Conservation (phyloP, 2,797 vertebrate species). For the Iguana delicatissima region DNA sequence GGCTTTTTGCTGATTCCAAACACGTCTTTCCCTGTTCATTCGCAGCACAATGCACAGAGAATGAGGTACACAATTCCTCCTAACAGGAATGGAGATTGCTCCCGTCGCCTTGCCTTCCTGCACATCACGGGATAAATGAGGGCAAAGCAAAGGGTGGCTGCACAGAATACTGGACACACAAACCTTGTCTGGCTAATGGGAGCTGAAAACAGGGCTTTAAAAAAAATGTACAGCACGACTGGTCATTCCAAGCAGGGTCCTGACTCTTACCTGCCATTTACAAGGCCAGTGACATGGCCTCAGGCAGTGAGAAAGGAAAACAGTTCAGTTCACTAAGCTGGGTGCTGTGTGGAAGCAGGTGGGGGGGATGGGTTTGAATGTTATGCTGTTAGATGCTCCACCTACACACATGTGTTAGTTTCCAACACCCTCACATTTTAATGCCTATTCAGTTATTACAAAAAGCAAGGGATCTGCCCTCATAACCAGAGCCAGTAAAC, state of each 20-base stretch:
- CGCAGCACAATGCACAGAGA: conserved; percentile 74
- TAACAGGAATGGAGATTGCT: conserved; percentile 70
- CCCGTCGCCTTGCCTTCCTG: conserved; percentile 59
- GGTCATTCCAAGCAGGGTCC: conserved; percentile 53
- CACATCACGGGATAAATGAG: conserved; percentile 48
- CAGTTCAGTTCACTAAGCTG: conserved; percentile 58
- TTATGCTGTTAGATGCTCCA: conserved; percentile 13
- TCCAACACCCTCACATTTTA: background rate
- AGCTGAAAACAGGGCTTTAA: background rate
- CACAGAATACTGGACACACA: conserved; percentile 37
- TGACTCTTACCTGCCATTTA: conserved; percentile 62
- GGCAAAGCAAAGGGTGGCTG: background rate
- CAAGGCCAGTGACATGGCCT: conserved; percentile 59
- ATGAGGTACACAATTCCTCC: conserved; percentile 74
- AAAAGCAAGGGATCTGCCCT: background rate
- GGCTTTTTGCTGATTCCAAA: conserved; percentile 76
- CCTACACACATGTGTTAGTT: background rate
- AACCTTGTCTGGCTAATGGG: conserved; percentile 43
- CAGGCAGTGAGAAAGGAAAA: conserved; percentile 59
- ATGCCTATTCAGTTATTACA: background rate
- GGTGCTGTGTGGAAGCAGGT: background rate
- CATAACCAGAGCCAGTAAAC: background rate
- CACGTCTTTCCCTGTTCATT: conserved; percentile 70
- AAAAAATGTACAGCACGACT: conserved; percentile 48
- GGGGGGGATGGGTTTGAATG: conserved; percentile 41